Evolutionary conservation across 2,888 invertebrate genomes (phyloP).

Genomic region (Phymatocera aterrima): DNA sequence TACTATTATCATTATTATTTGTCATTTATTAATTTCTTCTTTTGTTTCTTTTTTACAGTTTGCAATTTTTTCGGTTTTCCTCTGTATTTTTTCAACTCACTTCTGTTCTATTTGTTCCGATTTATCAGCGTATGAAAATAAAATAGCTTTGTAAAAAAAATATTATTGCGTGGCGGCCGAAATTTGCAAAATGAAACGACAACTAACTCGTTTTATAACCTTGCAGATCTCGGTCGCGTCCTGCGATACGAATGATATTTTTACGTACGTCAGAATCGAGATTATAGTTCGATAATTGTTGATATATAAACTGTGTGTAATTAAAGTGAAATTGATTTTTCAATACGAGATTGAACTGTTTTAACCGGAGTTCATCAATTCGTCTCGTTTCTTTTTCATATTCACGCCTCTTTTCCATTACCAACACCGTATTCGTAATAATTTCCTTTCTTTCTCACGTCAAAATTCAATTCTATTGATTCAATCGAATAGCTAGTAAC

Average conservation of each 20-base stretch:
- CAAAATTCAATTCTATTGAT: too few species aligned
- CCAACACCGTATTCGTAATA: too few species aligned
- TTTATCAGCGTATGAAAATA: slow-evolving; percentile 59
- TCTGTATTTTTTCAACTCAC: neutral
- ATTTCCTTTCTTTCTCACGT: too few species aligned
- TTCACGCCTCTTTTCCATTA: too few species aligned
- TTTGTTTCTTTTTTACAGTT: neutral
- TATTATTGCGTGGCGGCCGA: slow-evolving; percentile 35
- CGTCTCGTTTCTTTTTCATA: too few species aligned
- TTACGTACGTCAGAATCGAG: slow-evolving; percentile 6
- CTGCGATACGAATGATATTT: slow-evolving; percentile 19
- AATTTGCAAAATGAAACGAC: slow-evolving; percentile 14
- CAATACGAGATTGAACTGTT: neutral
- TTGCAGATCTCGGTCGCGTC: neutral
- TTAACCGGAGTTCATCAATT: too few species aligned
- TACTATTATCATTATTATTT: neutral
- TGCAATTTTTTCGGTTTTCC: neutral
- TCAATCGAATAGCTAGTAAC: too few species aligned
- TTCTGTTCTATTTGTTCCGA: slow-evolving; percentile 44
- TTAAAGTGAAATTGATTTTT: neutral
- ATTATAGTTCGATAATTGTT: neutral
- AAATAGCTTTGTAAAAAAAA: slow-evolving; percentile 55
- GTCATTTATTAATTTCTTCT: neutral
- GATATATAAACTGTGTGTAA: slow-evolving; percentile 2
- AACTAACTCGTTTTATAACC: neutral